A percentile compares a stretch with the other conserved stretches of the same genome.
Conservation (phyloP, 2,113 vertebrate species). For the Heptranchias perlo region DNA sequence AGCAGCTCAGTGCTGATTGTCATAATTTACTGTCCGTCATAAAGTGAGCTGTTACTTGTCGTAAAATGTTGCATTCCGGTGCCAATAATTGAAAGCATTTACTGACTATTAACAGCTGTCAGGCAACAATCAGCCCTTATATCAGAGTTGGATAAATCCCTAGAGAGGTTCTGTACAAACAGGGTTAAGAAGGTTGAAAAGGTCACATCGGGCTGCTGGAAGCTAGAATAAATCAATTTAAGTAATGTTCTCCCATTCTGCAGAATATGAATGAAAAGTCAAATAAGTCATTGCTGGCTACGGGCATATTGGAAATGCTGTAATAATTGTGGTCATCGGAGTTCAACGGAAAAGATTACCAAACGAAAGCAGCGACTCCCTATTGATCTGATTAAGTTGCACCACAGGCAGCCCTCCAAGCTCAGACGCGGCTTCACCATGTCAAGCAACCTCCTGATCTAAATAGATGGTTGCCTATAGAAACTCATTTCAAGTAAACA, state of each 20-base stretch:
- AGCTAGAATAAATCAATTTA: not conserved
- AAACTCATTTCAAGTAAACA: conserved; percentile 26
- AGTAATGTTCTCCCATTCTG: not conserved
- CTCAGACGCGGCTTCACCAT: not conserved
- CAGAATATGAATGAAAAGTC: not conserved
- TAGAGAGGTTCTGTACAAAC: not conserved
- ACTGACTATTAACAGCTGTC: not conserved
- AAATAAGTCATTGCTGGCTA: not conserved
- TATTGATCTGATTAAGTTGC: not conserved
- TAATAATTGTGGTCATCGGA: not conserved
- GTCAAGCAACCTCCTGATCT: conserved; percentile 12
- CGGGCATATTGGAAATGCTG: not conserved
- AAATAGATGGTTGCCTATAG: not conserved
- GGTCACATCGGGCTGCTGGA: not conserved
- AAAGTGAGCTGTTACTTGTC: not conserved
- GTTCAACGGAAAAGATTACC: not conserved
- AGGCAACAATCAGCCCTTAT: not conserved
- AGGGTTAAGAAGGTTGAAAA: not conserved
- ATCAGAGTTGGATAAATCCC: not conserved
- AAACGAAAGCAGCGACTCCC: not conserved
- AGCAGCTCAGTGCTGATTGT: not conserved
- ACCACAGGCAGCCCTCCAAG: not conserved
- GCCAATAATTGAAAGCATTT: not conserved
- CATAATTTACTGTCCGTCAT: not conserved
- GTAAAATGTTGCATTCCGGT: not conserved